Base-by-base conservation (phyloP, 1,140 invertebrate species). In the Rhagoletis zephyria region DNA sequence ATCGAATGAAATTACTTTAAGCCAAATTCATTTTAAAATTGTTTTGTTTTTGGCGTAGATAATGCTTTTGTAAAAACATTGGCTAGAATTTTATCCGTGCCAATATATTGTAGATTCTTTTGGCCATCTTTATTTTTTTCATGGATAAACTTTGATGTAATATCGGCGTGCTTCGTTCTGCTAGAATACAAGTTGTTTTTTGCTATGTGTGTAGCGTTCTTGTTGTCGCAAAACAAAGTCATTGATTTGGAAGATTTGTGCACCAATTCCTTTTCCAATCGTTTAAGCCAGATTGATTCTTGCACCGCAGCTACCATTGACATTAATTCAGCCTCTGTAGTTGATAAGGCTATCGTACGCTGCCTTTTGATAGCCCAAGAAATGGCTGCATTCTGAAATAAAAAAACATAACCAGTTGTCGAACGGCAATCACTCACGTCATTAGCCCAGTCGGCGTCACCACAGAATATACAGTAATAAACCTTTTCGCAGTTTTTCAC, bases 291-390 rank as follows among this genome's bases (percentile, higher is more conserved):
- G 4, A 89, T 74, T 16, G 88, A 88, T 87, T 90, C 88, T 70
- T 88, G 45, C 86, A 89, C 86, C 5, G 90, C 88, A 85, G 88
- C 87, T 14, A 89, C 89, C 65, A 91, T 85, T 64, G 89, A 90
- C 87, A 92, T 89, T 85, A 91, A 93, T 85, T 93, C 92, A 0
- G 91, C 87, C 87, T 93, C 92, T 2, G 89, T 89, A 2, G 90
- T 89, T 0, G 90, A 93, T 1, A 92, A 59, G 67, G 16, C 1
- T 56, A 56, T 56, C 51, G 4, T 87, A 40, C 51, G 65, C 19
- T 87, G 65, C n/a, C 48, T 63, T 60, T 59, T 77, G 61, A 9
- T 56, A 56, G 51, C 51, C 67, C 30, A 87, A 14, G 59, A 89
- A 87, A 92, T 88, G 65, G 90, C 77, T 42, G 87, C 88, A 56